Evolutionary conservation across 2,797 vertebrate species (phyloP), one percentile per base, ranked within the genome.

Genomic region (Serranus cabrilla): DNA sequence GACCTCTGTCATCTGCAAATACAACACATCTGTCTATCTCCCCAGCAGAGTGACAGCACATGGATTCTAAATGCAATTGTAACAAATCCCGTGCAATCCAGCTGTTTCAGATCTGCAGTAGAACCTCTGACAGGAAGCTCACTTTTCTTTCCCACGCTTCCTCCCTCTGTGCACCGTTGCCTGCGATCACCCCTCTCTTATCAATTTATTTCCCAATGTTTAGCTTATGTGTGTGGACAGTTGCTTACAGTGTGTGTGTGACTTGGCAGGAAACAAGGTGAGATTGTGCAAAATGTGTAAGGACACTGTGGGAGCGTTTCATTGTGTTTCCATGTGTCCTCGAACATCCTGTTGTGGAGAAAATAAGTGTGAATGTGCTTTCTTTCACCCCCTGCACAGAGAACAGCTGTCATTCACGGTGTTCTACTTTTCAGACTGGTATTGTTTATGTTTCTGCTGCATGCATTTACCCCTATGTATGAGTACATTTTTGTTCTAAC

Each of bases 291-390:
- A 71, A 74, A 60, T 72, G 77, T 79, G 71, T 47, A 67, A 74
- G 72, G 74, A 81, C 84, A 67, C 80, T 42, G 74, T 61, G 47
- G 47, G 78, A 54, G 23, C 7, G 18, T 55, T 82, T 59, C 62
- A 57, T 87, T 81, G 79, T 83, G 45, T 89, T 87, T 86, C 60
- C 40, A 43, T 71, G 80, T 89, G 86, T 91, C 85, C 74, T 71
- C 78, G 64, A 82, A 82, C 59, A 75, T 92, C 91, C 86, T 59
- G 83, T 84, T 55, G 91, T 59, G 90, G 64, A 62, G 88, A 86
- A 91, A 90, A 90, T 90, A 75, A 87, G 86, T 80, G 84, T 77
- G 83, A 90, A 82, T 47, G 76, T 76, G 73, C 86, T 80, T 78
- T 66, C 78, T 79, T 70, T 23, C 81, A 68, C 82, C 80, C 81